phyloP scores from a whole-genome alignment of 1,140 invertebrate genomes.

The Pseudachorutes palmiensis region DNA sequence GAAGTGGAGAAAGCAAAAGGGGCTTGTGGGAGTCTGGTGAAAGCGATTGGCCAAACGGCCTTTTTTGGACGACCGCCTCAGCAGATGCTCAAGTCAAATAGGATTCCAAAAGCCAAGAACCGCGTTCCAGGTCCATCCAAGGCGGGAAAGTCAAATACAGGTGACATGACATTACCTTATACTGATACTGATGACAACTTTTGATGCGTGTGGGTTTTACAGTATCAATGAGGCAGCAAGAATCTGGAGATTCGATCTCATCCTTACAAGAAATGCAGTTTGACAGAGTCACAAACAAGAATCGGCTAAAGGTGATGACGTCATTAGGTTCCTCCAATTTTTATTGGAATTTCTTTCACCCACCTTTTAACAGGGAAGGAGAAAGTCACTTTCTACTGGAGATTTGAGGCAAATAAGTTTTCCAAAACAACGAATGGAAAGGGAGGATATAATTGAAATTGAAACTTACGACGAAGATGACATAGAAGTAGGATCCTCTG shows the following conservation, averaged over 20 bases:
- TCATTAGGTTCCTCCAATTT: neutral
- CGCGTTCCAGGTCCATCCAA: neutral
- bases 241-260: constrained; percentile 34
- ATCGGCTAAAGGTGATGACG: neutral
- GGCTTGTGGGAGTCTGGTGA: constrained; percentile 42
- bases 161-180: too few relatives aligned
- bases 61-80: constrained; percentile 25
- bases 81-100: neutral
- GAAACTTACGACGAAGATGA: too few relatives aligned
- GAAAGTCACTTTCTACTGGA: constrained; percentile 38
- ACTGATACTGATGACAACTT: too few relatives aligned
- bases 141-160: neutral
- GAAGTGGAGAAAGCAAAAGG: constrained; percentile 46
- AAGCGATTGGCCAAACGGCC: constrained; percentile 37
- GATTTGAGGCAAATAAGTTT: constrained; percentile 26
- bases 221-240: neutral
- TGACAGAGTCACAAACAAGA: neutral
- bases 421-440: neutral
- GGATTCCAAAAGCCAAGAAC: neutral
- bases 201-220: too few relatives aligned
- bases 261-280: constrained; percentile 8
- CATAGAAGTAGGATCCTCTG: constrained; percentile 5
- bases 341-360: neutral
- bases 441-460: neutral
- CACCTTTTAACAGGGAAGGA: constrained; percentile 20